Conservation (phyloP, 2,113 vertebrate genomes). For the Columbina picui region DNA sequence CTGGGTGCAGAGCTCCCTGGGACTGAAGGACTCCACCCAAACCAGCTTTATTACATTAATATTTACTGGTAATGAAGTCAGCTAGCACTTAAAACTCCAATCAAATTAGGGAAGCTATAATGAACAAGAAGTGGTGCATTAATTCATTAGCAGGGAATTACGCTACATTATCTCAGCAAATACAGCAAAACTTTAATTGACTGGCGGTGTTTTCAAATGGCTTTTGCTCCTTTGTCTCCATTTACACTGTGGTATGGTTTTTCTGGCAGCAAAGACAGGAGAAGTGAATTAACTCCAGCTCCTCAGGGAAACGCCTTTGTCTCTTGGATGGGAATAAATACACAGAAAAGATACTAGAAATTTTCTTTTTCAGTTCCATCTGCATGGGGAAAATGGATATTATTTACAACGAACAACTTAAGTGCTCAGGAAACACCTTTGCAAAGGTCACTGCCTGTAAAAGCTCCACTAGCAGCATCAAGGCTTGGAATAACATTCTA, state of each 20-base stretch:
- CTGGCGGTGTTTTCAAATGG: neutral
- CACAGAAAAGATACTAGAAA: neutral
- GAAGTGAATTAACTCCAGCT: neutral
- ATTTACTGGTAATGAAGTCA: neutral
- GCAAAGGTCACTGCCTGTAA: neutral
- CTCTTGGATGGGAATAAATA: neutral
- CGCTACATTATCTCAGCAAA: slow-evolving; percentile 9
- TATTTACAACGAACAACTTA: neutral
- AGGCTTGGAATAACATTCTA: neutral
- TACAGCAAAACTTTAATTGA: neutral
- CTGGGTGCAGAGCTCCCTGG: neutral
- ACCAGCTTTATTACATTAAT: neutral
- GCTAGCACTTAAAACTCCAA: neutral
- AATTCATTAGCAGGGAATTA: slow-evolving; percentile 35
- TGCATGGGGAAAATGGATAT: neutral
- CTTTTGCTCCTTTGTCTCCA: neutral
- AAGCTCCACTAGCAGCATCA: neutral
- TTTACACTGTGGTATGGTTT: fast-evolving
- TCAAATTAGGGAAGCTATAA: slow-evolving; percentile 24
- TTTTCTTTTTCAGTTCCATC: neutral
- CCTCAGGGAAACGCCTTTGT: neutral
- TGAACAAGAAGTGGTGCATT: slow-evolving; percentile 5
- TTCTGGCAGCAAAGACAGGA: neutral
- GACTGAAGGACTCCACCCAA: neutral
- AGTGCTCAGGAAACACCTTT: neutral